Evolutionary conservation across 2,888 invertebrate genomes (phyloP), one percentile per base, ranked within the genome.

Genomic region (Drosophila maculinotata): DNA sequence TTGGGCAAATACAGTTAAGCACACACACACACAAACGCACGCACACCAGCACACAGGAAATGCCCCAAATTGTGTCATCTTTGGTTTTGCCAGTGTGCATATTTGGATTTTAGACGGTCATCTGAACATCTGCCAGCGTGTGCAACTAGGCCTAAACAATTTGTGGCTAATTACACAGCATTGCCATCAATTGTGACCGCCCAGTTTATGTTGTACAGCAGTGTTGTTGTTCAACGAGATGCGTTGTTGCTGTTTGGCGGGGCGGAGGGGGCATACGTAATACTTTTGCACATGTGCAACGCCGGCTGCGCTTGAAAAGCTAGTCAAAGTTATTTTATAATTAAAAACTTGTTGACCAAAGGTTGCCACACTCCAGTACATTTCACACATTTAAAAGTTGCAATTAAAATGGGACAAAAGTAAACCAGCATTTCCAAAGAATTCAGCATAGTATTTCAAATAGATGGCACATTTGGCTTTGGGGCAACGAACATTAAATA

Each of bases 131-230:
- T 82, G 76, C 53, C 54, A 33, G 56, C 42, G 56, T 84, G 74
- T 70, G 73, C 78, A 84, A 73, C 87, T 76, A 68, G 89, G 87
- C 89, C 86, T 69, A 84, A 88, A 84, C 83, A 84, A 89, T 84
- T 84, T 84, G 89, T 87, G 89, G 83, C 89, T 84, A 84, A 84
- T 84, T 84, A 84, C 83, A 85, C 68, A 73, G 79, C 79, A 85
- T 66, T 71, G 83, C 73, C 79, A 82, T 87, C 81, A 88, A 88
- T 82, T 88, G 70, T 60, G 54, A 31, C 54, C 74, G 14, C 31
- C 38, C 26, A 54, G 38, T n/a, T n/a, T n/a, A n/a, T 59, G 47
- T 48, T 44, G 49, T 23, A 36, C 14, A 56, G 56, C 20, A 25
- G 23, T 42, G 47, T 51, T 56, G 67, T 35, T 60, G 36, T 12